Base-by-base conservation (phyloP, 2,797 vertebrate species). In the Gadopsis bispinosus region DNA sequence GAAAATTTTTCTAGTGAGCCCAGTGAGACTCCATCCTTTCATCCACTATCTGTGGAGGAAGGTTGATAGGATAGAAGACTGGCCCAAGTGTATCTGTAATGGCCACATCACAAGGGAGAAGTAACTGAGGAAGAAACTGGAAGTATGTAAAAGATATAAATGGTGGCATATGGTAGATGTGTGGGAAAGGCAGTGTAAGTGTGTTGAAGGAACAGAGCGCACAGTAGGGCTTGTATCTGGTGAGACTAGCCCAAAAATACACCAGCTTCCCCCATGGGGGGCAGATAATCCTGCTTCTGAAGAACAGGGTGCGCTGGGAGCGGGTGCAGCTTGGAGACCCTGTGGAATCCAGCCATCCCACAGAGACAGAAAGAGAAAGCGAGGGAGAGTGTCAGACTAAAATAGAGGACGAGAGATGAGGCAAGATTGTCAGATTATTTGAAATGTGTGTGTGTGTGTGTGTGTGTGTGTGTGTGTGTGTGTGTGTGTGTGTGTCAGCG, bases 231-330 rank as follows among this genome's bases (percentile, higher is more conserved):
- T 87, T 81, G 74, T 87, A 63, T 89, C 85, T 75, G 87, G 83
- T 77, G 90, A 91, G 90, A 92, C 88, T 81, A 83, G 69, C 88
- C 88, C 91, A 93, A 91, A 95, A 95, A 95, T 95, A 95, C 83
- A 92, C 81, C 85, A 89, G 86, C 80, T 75, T 86, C 82, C 89
- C 93, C 73, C 71, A 59, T 81, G 84, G 87, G 80, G 77, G 71
- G 13, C 31, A 73, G 72, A 86, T 93, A 93, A 94, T 92, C 92
- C 88, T 93, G 82, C 84, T 89, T 92, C 88, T 90, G 78, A 91
- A 74, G 88, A 90, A 73, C 84, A 83, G 79, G 83, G 82, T 84
- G 78, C 82, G 86, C 79, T 84, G 79, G 82, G 86, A 89, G 84
- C 64, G 72, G 79, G 79, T 62, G 83, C 81, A 84, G 84, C 87